Base-by-base conservation (phyloP, 1,140 invertebrate species). In the Drosophila lowei region DNA sequence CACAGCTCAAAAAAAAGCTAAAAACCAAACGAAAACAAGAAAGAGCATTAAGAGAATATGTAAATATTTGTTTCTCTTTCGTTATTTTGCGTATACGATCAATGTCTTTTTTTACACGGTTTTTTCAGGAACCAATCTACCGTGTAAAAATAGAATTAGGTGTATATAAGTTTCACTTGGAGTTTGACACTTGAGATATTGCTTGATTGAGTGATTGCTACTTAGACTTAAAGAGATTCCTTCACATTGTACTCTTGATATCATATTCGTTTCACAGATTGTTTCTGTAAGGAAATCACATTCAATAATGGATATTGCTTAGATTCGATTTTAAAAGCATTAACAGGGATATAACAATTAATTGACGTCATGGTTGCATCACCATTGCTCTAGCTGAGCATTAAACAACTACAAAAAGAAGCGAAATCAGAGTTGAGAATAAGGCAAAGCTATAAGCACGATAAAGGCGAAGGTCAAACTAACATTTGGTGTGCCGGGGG, bases 401-500 rank as follows among this genome's bases (percentile, higher is more conserved):
- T 79, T 89, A 79, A 70, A 89, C 42, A 76, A 88, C 83, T 88
- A 86, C 60, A 88, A 86, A 56, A 79, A 66, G 63, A 64, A 65
- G 59, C 68, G 64, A 71, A 70, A 81, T 81, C 50, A 81, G 79
- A 72, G 66, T 64, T 63, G 48, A 65, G 59, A 41, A 63, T 67
- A 54, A 62, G 50, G 49, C 44, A 66, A 34, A 52, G 52, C 83
- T 47, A 81, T 59, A 53, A 89, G 46, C 44, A 64, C 30, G 48
- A 83, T 53, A 64, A 88, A 62, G 30, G 44, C 78, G 43, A 77
- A 59, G 18, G 72, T 57, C 34, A 74, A 47, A 88, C 83, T 88
- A 88, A 88, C 83, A 66, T 78, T 88, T 90, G 96, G 95, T 28
- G 64, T 54, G 15, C 71, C 54, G 15, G 64, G 48, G 42, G 68